These are phyloP conservation scores for Xylocopa sonorina DNA, from an alignment of 1,140 invertebrate species.

Conservation along the genomic window DNA sequence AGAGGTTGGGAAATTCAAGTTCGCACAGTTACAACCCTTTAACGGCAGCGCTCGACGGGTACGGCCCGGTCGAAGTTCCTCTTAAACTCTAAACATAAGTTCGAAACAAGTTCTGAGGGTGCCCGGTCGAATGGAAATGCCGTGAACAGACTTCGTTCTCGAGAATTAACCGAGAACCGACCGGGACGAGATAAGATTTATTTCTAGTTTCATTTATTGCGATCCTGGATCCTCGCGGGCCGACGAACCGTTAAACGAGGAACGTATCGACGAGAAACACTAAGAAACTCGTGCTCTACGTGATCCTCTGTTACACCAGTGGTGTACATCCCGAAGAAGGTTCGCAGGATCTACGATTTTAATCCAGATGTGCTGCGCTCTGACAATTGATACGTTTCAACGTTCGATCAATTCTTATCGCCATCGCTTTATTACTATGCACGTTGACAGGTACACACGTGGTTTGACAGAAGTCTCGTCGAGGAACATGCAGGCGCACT, in stretches of 20 bases:
- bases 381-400: too few relatives aligned
- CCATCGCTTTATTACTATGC: too few relatives aligned
- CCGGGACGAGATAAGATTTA: constrained; percentile 23
- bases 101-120: constrained; percentile 29
- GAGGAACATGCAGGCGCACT: background rate
- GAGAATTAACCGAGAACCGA: constrained; percentile 16
- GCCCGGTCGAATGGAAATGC: constrained; percentile 20
- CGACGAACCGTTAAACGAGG: constrained; percentile 10
- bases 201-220: constrained; percentile 36
- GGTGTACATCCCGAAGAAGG: too few relatives aligned
- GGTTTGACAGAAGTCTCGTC: background rate
- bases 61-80: constrained; percentile 19
- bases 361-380: too few relatives aligned
- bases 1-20: constrained; percentile 10
- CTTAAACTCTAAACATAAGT: constrained; percentile 48
- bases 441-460: too few relatives aligned
- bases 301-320: too few relatives aligned
- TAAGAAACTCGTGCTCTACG: too few relatives aligned
- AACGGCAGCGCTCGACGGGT: background rate
- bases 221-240: background rate
- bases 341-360: too few relatives aligned
- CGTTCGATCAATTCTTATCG: too few relatives aligned
- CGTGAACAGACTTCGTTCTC: constrained; percentile 12
- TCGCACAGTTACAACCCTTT: constrained; percentile 25
- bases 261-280: background rate